These are phyloP conservation scores for Stercorarius parasiticus DNA, from an alignment of 2,113 vertebrate genomes.

Conservation along the genomic window DNA sequence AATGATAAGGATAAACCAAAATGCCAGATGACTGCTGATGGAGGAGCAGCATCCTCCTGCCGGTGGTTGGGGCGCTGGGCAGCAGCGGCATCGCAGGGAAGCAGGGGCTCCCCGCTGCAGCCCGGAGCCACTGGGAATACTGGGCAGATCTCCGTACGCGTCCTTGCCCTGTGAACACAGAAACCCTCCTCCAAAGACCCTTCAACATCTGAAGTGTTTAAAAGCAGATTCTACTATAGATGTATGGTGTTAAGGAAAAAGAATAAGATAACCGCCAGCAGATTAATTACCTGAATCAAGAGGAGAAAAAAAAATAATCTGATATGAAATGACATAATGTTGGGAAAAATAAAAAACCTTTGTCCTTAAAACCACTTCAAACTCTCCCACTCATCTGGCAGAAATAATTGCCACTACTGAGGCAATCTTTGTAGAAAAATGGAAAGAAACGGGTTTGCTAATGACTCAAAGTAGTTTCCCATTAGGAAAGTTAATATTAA, in stretches of 20 bases:
- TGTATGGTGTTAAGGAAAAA: background rate
- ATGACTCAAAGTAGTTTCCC: background rate
- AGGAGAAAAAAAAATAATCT: background rate
- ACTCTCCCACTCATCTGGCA: background rate
- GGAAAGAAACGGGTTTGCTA: background rate
- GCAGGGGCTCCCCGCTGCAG: background rate
- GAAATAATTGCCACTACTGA: background rate
- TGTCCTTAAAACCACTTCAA: background rate
- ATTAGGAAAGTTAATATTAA: slow-evolving; percentile 16
- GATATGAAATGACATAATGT: background rate
- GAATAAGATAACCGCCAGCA: background rate
- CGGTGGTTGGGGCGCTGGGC: background rate
- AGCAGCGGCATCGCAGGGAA: background rate
- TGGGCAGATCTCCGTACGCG: background rate
- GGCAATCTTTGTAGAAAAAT: background rate
- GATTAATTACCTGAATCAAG: background rate
- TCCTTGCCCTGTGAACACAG: background rate
- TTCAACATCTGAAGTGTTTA: background rate
- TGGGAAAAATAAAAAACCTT: background rate
- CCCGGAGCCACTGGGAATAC: background rate
- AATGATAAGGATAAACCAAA: background rate
- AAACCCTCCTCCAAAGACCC: background rate
- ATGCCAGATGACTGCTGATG: background rate
- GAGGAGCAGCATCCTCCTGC: background rate
- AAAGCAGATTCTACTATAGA: background rate